Evolutionary conservation across 2,113 vertebrate species (phyloP), one percentile per base, ranked within the genome.

Genomic region (Todiramphus chloris): DNA sequence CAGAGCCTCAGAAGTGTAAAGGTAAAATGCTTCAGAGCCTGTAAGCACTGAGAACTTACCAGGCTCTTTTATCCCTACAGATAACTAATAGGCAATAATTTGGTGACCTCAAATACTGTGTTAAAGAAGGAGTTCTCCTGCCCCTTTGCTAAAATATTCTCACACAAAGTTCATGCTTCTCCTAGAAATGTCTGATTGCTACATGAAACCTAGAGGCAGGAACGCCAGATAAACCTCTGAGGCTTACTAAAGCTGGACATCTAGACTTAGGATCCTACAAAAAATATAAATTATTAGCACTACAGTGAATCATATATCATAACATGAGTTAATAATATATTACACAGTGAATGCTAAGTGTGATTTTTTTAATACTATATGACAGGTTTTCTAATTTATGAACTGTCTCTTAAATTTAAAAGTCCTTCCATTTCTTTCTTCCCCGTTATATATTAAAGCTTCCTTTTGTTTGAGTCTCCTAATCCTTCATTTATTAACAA

Each of bases 401-500:
- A 96, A 93, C 88, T 94, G 72, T 92, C 92, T 94, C 93, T 97
- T 96, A 94, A 90, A 95, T 97, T 95, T 95, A 95, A 95, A 96
- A 96, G 77, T 96, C 86, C 79, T 94, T 93, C 83, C 8, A 95
- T 89, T 97, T 94, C 95, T 95, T 96, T 84, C 72, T 91, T 94
- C 73, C 93, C 79, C 83, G 83, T 87, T 93, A 89, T 95, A 96
- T 93, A 95, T 96, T 97, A 96, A 96, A 95, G 69, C 73, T 60
- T 92, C 77, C 80, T 83, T 96, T 92, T 96, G 83, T 96, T 95
- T 96, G 92, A 97, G 66, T 81, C 90, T 87, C 86, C 73, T 97
- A 95, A 97, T 96, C 92, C 90, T 95, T 93, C 94, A 95, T 92
- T 96, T 97, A 96, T 97, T 96, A 96, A 89, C 93, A 75, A 87